These are phyloP conservation scores for Hyalella azteca DNA, from an alignment of 2,888 invertebrate species.

Conservation along the genomic window DNA sequence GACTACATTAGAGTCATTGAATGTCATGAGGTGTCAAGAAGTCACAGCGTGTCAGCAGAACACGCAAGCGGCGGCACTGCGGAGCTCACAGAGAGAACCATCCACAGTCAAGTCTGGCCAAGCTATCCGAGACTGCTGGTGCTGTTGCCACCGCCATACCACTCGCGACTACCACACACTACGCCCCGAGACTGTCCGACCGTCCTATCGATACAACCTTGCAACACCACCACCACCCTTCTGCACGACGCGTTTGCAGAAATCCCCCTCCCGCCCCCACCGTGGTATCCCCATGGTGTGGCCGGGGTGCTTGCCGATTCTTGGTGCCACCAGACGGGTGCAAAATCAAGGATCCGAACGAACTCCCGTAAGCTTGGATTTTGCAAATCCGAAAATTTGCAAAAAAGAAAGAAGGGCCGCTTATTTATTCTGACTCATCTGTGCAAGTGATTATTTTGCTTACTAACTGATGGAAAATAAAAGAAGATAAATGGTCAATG, in stretches of 20 bases:
- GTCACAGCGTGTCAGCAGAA: neutral
- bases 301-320: neutral
- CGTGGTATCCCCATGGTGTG: neutral
- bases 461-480: too few relatives aligned
- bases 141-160: constrained; percentile 1
- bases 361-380: too few relatives aligned
- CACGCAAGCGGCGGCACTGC: neutral
- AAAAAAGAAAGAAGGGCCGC: too few relatives aligned
- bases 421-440: too few relatives aligned
- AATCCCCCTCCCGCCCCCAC: neutral
- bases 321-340: neutral
- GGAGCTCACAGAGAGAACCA: constrained; percentile 25
- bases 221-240: constrained; percentile 21
- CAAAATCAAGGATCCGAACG: too few relatives aligned
- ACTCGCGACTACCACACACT: constrained; percentile 27
- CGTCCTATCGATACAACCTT: constrained; percentile 32
- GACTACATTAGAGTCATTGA: too few relatives aligned
- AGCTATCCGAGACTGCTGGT: constrained; percentile 16
- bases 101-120: neutral
- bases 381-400: too few relatives aligned
- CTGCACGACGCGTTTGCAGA: neutral
- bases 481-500: too few relatives aligned
- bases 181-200: constrained; percentile 6
- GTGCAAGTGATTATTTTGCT: too few relatives aligned
- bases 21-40: neutral